Base-by-base conservation (phyloP, 2,113 vertebrate genomes). In the Serinus canaria region DNA sequence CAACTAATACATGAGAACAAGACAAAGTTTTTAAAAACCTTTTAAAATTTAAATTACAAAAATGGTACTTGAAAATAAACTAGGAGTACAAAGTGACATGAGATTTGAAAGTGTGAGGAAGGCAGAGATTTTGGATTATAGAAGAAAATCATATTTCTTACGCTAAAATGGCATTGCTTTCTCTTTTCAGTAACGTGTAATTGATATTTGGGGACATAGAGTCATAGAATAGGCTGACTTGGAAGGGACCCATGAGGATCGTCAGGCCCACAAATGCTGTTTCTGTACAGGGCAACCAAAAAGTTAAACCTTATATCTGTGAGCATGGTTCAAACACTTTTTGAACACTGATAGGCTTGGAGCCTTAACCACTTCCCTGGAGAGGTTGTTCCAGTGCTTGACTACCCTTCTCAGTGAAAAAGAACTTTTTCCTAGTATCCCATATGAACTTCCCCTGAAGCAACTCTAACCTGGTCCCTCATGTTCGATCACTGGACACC, bases 111-210 rank as follows among this genome's bases (percentile, higher is more conserved):
- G 9, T 13, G 10, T 37, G 59, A 81, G 46, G 33, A 75, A 87
- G 33, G 24, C 31, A 53, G 46, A 91, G 19, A 72, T 35, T n/a
- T 64, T 53, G 17, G 33, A 49, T 83, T 89, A 35, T 16, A 41
- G 8, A 80, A 69, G 72, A 90, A 88, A 83, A 78, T 39, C 3
- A 0, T 46, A 46, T 84, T 90, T 89, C 52, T 73, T 69, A 35
- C 35, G 46, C 7, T 66, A 59, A 94, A 79, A 72, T 60, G 41
- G 18, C 53, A 82, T 83, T 93, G 35, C 22, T 83, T 83, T 96
- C 91, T 88, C 53, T 90, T 97, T 96, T 96, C 89, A 91, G 19
- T 76, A 89, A 28, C 27, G 15, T 5, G 1, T 53, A 64, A 37
- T 19, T 87, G 50, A 76, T 76, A 63, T 76, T 41, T 89, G 31